phyloP scores from a whole-genome alignment of 2,113 vertebrate species.

The Myotis yumanensis region DNA sequence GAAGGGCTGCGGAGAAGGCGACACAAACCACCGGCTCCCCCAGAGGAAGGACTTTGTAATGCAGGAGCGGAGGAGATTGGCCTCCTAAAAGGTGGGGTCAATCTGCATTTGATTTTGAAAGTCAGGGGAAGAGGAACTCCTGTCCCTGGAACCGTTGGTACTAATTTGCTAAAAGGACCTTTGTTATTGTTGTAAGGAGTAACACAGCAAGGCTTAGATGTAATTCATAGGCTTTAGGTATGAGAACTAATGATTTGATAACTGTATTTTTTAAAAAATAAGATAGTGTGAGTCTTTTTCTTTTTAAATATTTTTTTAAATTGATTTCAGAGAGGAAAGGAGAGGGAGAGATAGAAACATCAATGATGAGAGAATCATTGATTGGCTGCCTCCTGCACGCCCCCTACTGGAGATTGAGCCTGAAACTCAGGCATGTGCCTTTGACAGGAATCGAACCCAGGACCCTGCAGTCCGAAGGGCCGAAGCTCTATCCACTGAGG shows the following conservation, averaged over 20 bases:
- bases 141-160: not conserved
- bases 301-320: too few relatives aligned
- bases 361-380: too few relatives aligned
- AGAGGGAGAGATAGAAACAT: too few relatives aligned
- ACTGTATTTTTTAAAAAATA: not conserved
- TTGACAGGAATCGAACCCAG: too few relatives aligned
- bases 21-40: too few relatives aligned
- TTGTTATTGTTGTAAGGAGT: not conserved
- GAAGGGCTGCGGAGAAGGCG: accelerated
- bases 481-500: too few relatives aligned
- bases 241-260: not conserved
- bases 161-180: not conserved
- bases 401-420: too few relatives aligned
- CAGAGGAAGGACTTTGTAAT: not conserved
- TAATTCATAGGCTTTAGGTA: not conserved
- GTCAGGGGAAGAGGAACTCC: not conserved
- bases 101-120: not conserved
- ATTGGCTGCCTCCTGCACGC: too few relatives aligned
- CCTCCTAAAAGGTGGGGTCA: not conserved
- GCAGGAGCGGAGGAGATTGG: accelerated
- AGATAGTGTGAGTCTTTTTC: too few relatives aligned
- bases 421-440: too few relatives aligned
- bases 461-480: too few relatives aligned
- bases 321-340: too few relatives aligned
- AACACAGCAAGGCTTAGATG: not conserved